Evolutionary conservation across 1,140 invertebrate species (phyloP), one percentile per base, ranked within the genome.

Genomic region (Sesamia nonagrioides): DNA sequence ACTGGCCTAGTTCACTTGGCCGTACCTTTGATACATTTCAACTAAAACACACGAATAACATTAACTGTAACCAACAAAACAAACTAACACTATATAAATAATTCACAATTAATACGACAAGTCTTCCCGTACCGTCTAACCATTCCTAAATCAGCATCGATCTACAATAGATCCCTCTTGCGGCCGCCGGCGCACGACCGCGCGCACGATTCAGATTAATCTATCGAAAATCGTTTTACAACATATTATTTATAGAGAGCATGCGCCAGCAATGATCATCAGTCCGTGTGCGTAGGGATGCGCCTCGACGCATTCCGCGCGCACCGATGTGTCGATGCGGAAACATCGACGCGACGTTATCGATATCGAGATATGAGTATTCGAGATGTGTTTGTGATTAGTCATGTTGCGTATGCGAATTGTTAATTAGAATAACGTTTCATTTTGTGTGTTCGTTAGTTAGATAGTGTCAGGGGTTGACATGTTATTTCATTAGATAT

Each of bases 151-250:
- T 74, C 88, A 80, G 66, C 68, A 85, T 89, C 87, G 90, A 93
- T 94, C 91, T 85, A 93, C 91, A 95, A 93, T 94, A 93, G 92
- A 93, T 92, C 91, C 91, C 89, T 89, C 89, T 90, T 73, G 86
- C 86, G 85, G 82, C 89, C 89, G 89, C 86, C 90, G 90, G 93
- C 93, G 91, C 92, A 92, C 93, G 93, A 91, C 89, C 83, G 85
- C 84, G 91, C 88, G 88, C 92, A 95, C 93, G 93, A 95, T 94
- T 95, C 93, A 95, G 93, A 95, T 95, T 95, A 95, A 95, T 95
- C 93, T 95, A 95, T 95, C 92, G 93, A 94, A 95, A 95, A 94
- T 95, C 93, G 93, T 95, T 95, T 95, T 95, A 95, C 93, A 95
- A 95, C 92, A 95, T 95, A 95, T 95, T 95, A 95, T 95, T 95